phyloP scores from a whole-genome alignment of 2,888 invertebrate species.

The Odontocerum albicorne region DNA sequence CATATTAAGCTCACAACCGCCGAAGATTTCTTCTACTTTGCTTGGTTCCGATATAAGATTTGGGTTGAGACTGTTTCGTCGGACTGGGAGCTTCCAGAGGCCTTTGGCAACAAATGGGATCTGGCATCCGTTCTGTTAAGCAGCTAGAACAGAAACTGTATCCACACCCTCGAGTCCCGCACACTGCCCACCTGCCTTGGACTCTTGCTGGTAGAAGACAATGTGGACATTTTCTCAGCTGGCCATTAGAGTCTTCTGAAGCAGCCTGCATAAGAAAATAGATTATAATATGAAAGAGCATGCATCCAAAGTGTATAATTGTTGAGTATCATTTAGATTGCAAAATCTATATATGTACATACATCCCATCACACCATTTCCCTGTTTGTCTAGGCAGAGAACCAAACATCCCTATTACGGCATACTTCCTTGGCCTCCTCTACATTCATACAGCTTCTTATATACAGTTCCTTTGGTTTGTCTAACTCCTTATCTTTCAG shows the following conservation, averaged over 20 bases:
- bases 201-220: constrained; percentile 54
- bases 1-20: constrained; percentile 42
- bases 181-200: constrained; percentile 57
- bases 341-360: too few species aligned
- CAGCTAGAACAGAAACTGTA: constrained; percentile 58
- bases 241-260: constrained; percentile 46
- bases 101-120: constrained; percentile 49
- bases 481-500: too few species aligned
- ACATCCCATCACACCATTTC: too few species aligned
- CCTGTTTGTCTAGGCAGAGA: too few species aligned
- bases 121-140: constrained; percentile 49
- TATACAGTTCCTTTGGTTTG: too few species aligned
- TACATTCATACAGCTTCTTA: too few species aligned
- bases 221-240: constrained; percentile 49
- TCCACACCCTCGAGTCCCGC: constrained; percentile 52
- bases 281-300: too few species aligned
- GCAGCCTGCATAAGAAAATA: constrained; percentile 44
- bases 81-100: constrained; percentile 55
- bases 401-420: too few species aligned
- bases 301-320: too few species aligned
- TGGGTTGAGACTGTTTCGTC: constrained; percentile 52
- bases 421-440: too few species aligned
- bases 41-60: constrained; percentile 46
- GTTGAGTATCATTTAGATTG: too few species aligned
- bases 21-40: constrained; percentile 53